These are phyloP conservation scores for Gryllus longicercus DNA, from an alignment of 2,888 invertebrate genomes.

Conservation along the genomic window DNA sequence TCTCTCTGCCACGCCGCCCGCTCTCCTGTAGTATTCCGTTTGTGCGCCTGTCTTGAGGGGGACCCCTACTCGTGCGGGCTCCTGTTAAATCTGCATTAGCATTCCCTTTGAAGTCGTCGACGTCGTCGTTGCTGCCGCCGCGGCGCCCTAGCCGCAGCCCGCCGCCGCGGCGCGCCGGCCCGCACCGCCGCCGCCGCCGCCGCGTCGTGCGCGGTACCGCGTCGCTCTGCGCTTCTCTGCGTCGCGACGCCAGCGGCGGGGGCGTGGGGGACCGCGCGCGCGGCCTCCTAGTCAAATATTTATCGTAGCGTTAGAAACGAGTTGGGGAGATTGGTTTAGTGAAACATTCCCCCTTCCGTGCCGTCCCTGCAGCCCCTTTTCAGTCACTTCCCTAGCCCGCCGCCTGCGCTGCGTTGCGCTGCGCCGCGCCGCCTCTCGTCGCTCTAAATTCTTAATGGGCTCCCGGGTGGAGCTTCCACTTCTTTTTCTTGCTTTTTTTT, in stretches of 20 bases:
- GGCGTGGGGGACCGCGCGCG: background rate
- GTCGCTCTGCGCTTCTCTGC: no score
- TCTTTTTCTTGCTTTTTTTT: background rate
- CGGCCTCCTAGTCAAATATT: background rate
- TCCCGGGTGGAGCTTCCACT: background rate
- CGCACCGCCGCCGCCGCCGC: no score
- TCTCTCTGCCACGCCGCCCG: no score
- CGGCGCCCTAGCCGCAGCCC: no score
- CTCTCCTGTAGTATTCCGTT: slow-evolving; percentile 6
- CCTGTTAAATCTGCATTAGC: background rate
- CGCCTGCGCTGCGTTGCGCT: no score
- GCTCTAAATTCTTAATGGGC: slow-evolving; percentile 1
- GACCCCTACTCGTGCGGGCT: background rate
- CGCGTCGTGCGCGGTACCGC: no score
- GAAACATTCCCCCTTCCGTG: background rate
- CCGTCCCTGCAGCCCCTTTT: background rate
- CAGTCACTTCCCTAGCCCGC: background rate
- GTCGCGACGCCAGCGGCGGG: background rate
- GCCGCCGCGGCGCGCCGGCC: no score
- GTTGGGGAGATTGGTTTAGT: background rate
- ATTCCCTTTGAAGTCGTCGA: background rate
- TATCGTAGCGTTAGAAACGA: background rate
- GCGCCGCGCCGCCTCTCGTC: background rate
- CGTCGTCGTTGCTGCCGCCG: background rate
- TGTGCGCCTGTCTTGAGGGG: background rate